Evolutionary conservation across 2,113 vertebrate genomes (phyloP), one percentile per base, ranked within the genome.

Genomic region (Cryptotis parvus): DNA sequence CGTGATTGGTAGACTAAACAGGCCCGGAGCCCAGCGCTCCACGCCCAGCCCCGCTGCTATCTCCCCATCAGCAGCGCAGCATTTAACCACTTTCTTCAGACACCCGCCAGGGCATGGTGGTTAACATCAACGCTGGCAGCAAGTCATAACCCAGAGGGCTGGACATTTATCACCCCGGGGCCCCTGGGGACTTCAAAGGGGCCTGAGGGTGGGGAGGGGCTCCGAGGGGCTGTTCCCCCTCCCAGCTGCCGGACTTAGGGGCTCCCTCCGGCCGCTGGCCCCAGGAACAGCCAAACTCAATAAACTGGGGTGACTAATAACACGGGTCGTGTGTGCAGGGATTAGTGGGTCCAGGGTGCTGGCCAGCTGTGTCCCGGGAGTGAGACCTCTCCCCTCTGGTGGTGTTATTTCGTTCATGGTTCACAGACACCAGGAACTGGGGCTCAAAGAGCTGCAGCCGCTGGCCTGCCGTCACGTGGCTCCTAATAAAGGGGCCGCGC

Each of bases 1-100:
- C 93, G 85, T 99, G 99, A 99, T 98, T 97, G 97, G 98, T 99
- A 99, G 99, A 99, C 99, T 99, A 99, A 99, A 99, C 99, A 99
- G 97, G 55, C 97, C 98, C 92, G 9, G 55, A 96, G 96, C 96
- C 95, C 93, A 97, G 91, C 93, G 93, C 37, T 16, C 88, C 97
- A 77, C 80, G 84, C 90, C 96, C 97, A 76, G 84, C 84, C 93
- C 96, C 35, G 55, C 92, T 85, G 92, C 96, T 96, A 97, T 97
- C 93, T 93, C 93, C 90, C 91, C 96, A 96, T 96, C 96, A 93
- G 96, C 93, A 87, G 92, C 83, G 79, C 11, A 43, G 97, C 22
- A 93, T 97, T 97, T 93, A 27, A 96, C 96, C 96, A 95, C 94
- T 96, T 96, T 96, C 96, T 97, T 97, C 97, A 97, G 97, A 97